Evolutionary conservation across 2,888 invertebrate genomes (phyloP).

Genomic region (Drosophila dives): DNA sequence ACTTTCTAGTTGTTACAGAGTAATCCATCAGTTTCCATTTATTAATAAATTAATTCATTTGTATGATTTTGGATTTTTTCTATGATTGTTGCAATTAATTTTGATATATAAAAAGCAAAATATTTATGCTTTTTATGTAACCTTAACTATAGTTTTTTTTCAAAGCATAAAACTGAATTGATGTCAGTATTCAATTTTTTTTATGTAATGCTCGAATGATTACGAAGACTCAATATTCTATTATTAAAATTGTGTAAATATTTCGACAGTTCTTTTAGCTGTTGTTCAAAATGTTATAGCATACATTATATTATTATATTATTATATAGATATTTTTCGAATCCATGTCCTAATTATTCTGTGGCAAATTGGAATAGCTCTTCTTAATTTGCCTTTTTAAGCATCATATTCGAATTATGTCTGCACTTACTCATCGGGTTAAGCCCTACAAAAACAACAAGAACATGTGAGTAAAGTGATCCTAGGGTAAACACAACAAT

Average conservation of each 20-base stretch:
- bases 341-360: background rate
- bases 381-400: background rate
- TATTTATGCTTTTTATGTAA: background rate
- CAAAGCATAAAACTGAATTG: background rate
- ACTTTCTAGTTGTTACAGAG: background rate
- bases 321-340: too few relatives aligned
- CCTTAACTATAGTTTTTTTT: background rate
- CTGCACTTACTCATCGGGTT: background rate
- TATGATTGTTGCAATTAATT: background rate
- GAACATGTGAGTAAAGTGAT: constrained; percentile 1
- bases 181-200: background rate
- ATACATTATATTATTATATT: too few relatives aligned
- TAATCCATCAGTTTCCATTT: background rate
- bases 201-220: background rate
- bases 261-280: background rate
- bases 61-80: background rate
- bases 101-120: background rate
- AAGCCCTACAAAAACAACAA: background rate
- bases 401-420: background rate
- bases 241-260: background rate
- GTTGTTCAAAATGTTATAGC: background rate
- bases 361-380: background rate
- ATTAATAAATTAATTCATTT: background rate
- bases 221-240: background rate
- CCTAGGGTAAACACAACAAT: constrained; percentile 13